These are phyloP conservation scores for Liolophura sinensis DNA, from an alignment of 1,140 invertebrate species.

Conservation along the genomic window DNA sequence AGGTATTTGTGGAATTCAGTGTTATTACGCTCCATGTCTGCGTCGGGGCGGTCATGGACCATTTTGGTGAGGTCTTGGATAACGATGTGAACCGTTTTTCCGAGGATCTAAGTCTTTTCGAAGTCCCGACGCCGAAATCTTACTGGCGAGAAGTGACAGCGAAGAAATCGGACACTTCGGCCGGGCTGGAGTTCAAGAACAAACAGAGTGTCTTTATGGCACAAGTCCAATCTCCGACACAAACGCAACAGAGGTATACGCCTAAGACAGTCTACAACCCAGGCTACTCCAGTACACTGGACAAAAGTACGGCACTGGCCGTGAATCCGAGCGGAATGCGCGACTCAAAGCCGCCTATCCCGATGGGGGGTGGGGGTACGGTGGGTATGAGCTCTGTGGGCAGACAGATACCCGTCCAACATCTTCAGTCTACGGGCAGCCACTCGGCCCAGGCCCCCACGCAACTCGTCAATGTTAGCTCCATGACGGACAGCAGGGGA, in stretches of 20 bases:
- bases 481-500: too few species aligned
- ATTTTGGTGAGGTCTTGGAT: conserved; percentile 33
- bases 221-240: conserved; percentile 21
- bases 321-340: background rate
- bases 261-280: conserved; percentile 17
- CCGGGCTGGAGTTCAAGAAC: conserved; percentile 34
- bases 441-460: too few species aligned
- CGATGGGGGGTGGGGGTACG: background rate
- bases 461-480: too few species aligned
- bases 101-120: conserved; percentile 42
- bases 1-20: too few species aligned
- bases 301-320: background rate
- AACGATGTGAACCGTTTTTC: conserved; percentile 37
- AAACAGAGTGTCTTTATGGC: conserved; percentile 37
- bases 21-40: too few species aligned
- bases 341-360: conserved; percentile 8
- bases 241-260: conserved; percentile 26
- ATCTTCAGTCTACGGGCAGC: too few species aligned
- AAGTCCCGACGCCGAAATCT: conserved; percentile 30
- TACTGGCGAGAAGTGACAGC: conserved; percentile 29
- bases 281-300: background rate
- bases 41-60: conserved; percentile 17
- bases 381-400: background rate
- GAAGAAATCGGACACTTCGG: conserved; percentile 40
- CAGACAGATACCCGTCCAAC: too few species aligned